Conservation (phyloP, 1,140 invertebrate species). For the Asbolus verrucosus region DNA sequence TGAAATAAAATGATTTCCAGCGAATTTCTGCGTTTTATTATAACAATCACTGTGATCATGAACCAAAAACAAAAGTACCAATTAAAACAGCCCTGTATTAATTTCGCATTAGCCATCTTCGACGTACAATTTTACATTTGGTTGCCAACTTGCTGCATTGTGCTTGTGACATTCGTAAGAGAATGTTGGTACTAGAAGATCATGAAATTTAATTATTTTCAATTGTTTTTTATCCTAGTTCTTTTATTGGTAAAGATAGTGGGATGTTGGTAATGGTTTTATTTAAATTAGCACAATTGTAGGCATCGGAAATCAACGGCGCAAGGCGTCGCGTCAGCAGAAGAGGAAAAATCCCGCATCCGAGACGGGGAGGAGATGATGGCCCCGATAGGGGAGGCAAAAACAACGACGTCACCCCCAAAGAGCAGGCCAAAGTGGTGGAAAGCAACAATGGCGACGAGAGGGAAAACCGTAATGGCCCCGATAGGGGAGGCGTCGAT, state of each 20-base stretch:
- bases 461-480: not conserved
- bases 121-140: not conserved
- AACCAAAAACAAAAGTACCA: too few relatives aligned
- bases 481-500: not conserved
- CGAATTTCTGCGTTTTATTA: too few relatives aligned
- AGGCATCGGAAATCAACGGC: not conserved
- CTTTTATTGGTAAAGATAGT: not conserved
- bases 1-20: too few relatives aligned
- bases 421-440: not conserved
- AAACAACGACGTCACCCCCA: not conserved
- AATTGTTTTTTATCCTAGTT: not conserved
- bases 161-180: not conserved
- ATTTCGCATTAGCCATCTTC: not conserved
- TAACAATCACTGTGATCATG: too few relatives aligned
- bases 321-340: not conserved
- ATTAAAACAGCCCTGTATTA: not conserved
- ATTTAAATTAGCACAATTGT: not conserved
- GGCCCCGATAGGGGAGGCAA: not conserved
- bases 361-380: not conserved
- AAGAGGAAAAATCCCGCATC: slow-evolving; percentile 5
- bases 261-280: not conserved
- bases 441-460: not conserved
- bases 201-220: not conserved
- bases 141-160: not conserved
- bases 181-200: not conserved